Evolutionary conservation across 2,797 vertebrate genomes (phyloP).

Genomic region (Lithobates sylvaticus): DNA sequence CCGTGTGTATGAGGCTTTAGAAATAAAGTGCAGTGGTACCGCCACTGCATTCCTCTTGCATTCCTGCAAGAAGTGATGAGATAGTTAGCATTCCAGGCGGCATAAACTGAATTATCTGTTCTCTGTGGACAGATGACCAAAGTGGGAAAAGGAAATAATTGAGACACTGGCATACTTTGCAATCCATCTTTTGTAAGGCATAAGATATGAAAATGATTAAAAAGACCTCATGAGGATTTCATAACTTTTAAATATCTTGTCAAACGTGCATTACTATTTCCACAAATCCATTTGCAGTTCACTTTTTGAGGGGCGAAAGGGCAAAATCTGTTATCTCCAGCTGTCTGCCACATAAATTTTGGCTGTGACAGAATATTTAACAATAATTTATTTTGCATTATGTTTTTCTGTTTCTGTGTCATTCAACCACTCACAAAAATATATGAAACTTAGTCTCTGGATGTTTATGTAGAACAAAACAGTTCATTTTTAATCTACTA

Average conservation of each 20-base stretch:
- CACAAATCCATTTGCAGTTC: background rate
- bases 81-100: too few relatives aligned
- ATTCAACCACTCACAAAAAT: background rate
- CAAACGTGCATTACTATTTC: background rate
- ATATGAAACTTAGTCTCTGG: background rate
- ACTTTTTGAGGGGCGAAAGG: background rate
- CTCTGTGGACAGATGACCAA: background rate
- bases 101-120: too few relatives aligned
- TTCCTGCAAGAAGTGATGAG: too few relatives aligned
- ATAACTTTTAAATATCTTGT: background rate
- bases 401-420: background rate
- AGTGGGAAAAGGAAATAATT: background rate
- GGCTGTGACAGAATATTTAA: background rate
- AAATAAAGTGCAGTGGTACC: too few relatives aligned
- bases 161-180: background rate
- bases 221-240: background rate
- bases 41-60: too few relatives aligned
- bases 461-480: too few relatives aligned
- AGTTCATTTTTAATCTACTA: background rate
- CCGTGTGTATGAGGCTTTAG: too few relatives aligned
- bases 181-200: background rate
- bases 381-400: background rate
- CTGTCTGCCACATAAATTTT: constrained; percentile 1
- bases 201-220: background rate
- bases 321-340: constrained; percentile 2